Percentiles rank a stretch among this genome's conserved stretches.
Evolutionary conservation across 2,888 invertebrate genomes (phyloP).

Genomic region (Synergus umbraculus): DNA sequence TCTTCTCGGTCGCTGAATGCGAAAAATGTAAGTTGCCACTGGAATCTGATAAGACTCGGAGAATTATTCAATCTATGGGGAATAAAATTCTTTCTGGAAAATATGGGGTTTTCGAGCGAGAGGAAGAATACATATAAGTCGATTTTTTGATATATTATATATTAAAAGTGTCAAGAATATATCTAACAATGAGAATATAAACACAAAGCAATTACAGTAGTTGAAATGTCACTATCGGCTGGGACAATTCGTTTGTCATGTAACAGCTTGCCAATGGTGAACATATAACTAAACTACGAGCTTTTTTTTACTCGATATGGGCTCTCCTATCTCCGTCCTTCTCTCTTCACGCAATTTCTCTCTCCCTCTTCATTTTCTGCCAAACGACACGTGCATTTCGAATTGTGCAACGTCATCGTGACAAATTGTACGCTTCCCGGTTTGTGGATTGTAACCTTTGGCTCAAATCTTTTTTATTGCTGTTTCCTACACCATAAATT

Average conservation of each 20-base stretch:
- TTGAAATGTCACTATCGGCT: conserved; percentile 64
- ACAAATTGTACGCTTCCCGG: conserved; percentile 47
- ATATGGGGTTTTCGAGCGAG: background rate
- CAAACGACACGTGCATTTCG: conserved; percentile 46
- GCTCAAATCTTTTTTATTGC: conserved; percentile 48
- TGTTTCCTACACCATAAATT: conserved; percentile 44
- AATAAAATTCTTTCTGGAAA: background rate
- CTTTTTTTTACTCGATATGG: conserved; percentile 44
- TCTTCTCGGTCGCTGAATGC: background rate
- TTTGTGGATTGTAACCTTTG: conserved; percentile 49
- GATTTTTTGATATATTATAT: background rate
- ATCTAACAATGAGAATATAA: background rate
- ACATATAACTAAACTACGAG: conserved; percentile 47
- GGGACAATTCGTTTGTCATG: conserved; percentile 66
- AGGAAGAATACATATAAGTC: background rate
- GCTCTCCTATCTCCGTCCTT: conserved; percentile 35
- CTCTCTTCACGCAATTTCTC: conserved; percentile 33
- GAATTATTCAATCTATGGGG: background rate
- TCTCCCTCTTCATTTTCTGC: conserved; percentile 44
- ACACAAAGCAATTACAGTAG: conserved; percentile 62
- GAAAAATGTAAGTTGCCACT: background rate
- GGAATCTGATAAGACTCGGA: background rate
- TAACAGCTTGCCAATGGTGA: conserved; percentile 65
- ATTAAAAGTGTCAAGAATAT: background rate
- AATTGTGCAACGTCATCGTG: conserved; percentile 45